Base-by-base conservation (phyloP, 2,888 invertebrate species). In the Dolichomitus sp. region DNA sequence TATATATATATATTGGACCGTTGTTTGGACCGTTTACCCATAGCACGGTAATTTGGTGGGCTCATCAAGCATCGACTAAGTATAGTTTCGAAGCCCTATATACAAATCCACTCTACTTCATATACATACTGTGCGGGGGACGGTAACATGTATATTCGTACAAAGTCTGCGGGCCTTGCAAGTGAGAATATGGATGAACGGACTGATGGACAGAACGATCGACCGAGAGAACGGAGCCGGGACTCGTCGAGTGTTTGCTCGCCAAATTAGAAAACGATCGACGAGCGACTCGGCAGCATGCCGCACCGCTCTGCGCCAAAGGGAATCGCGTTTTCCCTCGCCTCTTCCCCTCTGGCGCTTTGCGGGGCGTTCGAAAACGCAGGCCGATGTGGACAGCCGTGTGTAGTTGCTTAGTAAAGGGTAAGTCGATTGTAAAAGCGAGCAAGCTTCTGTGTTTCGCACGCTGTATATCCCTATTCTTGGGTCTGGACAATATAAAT, bases 221-320 rank as follows among this genome's bases (percentile, higher is more conserved):
- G 68, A 72, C 50, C 63, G 75, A 61, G 79, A 33, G 75, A 72
- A 76, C 30, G 40, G 65, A 33, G 70, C 61, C 61, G 81, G 81
- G 86, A 69, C 81, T 84, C 81, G 81, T 84, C 89, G 88, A 89
- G 91, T 91, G 92, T 92, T 92, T 92, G 89, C 90, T 89, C 90
- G 90, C 86, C 92, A 92, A 92, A 92, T 92, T 92, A 92, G 92
- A 92, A 92, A 92, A 91, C 92, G 92, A 92, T 92, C 92, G 92
- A 88, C 91, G 90, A 90, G 88, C 90, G 88, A 88, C 89, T 89
- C 84, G 84, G 86, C 54, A 88, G 89, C 88, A 85, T 80, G 86
- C 57, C 70, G 48, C 45, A 70, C 57, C 81, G 85, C 81, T 84
- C 85, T 78, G 82, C 83, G 80, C 87, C 88, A 89, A 88, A 87